Conservation (phyloP, 1,140 invertebrate species). For the Cheumatopsyche charites region DNA sequence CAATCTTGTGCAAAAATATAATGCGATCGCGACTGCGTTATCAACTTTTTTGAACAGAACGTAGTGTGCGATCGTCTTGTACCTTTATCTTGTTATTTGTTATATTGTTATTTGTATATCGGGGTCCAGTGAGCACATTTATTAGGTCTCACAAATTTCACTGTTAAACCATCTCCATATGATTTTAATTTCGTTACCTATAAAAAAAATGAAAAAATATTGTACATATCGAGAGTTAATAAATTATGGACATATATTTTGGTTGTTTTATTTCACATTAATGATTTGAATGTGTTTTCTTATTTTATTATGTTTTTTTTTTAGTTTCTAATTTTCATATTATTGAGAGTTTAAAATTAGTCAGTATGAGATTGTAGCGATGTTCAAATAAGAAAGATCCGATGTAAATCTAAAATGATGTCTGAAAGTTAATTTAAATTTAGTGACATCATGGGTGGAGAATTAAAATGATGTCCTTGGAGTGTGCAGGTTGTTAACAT, state of each 20-base stretch:
- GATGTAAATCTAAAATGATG: no score
- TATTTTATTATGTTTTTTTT: constrained; percentile 4
- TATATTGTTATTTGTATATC: constrained; percentile 45
- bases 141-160: constrained; percentile 25
- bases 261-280: neutral
- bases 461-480: no score
- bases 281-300: neutral
- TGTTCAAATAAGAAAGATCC: no score
- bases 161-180: constrained; percentile 38
- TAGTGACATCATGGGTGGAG: no score
- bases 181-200: constrained; percentile 48
- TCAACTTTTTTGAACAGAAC: neutral
- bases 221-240: constrained; percentile 48
- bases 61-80: neutral
- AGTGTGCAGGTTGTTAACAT: no score
- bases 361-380: no score
- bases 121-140: constrained; percentile 30
- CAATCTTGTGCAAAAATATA: neutral
- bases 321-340: no score
- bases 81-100: constrained; percentile 43
- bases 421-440: no score
- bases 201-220: constrained; percentile 40
- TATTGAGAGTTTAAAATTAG: no score
- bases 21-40: neutral
- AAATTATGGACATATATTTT: constrained; percentile 41